Evolutionary conservation across 2,888 invertebrate genomes (phyloP), one percentile per base, ranked within the genome.

Genomic region (Gasteruption jaculator): DNA sequence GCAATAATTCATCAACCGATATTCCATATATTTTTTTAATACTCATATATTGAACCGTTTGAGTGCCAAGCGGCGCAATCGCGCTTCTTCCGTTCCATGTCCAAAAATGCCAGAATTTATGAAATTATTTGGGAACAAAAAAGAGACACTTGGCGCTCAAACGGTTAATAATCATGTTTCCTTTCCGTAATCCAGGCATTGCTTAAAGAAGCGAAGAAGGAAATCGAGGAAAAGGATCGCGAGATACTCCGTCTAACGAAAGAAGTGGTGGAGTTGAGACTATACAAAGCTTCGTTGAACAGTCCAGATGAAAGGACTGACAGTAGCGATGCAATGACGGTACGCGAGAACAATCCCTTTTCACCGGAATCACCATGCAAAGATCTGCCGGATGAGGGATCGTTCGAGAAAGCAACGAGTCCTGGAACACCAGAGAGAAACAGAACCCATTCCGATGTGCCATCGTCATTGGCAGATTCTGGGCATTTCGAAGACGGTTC

Each of bases 401-500:
- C 52, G 16, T 57, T 56, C 16, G 34, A 61, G 58, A 34, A 71
- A 67, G 43, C 51, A 42, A 63, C 63, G 71, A 69, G 75, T 74
- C 52, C 76, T 70, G 43, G 75, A 72, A 74, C 76, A 49, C 70
- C 76, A 21, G 60, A 76, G 46, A 76, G 71, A 50, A 75, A 76
- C 58, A 68, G 43, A 8, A 5, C 51, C 67, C 73, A 54, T 10
- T 53, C 53, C 14, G 85, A 86, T 63, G 79, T 85, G 76, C 83
- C 83, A 57, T 81, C 82, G 50, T 89, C 89, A 19, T 82, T 86
- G 60, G 85, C 87, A 40, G 90, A 90, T 71, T 90, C 89, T 5
- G 91, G 91, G 29, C 86, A 89, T 72, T 90, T 85, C 71, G 91
- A 91, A 67, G 90, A 90, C 72, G 85, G 86, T 36, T 85, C 86